phyloP scores from a whole-genome alignment of 2,797 vertebrate genomes.

The Myotis myotis region DNA sequence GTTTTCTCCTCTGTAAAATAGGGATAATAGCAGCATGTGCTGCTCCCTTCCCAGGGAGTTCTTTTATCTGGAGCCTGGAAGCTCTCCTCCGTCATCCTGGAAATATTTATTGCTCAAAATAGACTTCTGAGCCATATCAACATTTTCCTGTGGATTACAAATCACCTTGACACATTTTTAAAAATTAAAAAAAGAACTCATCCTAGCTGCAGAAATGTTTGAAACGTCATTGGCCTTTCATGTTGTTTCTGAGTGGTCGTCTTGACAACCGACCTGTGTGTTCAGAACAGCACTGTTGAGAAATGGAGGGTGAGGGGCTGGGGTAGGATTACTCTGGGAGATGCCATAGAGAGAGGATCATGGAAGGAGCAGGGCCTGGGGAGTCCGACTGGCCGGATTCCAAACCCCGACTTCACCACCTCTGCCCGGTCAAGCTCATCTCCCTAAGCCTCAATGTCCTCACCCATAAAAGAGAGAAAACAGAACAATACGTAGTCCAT shows the following conservation, averaged over 20 bases:
- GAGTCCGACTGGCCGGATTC: neutral
- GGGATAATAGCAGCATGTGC: neutral
- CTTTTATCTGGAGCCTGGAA: neutral
- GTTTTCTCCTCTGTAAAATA: neutral
- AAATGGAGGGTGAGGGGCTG: neutral
- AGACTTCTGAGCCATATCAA: conserved; percentile 28
- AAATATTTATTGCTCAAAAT: conserved; percentile 39
- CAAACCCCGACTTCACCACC: neutral
- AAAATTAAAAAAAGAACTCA: conserved; percentile 44
- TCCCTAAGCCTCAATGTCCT: neutral
- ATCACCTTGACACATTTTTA: conserved; percentile 8
- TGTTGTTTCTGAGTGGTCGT: conserved; percentile 45
- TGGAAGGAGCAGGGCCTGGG: rapidly evolving
- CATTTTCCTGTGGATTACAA: conserved; percentile 48
- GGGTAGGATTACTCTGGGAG: neutral
- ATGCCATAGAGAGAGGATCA: rapidly evolving
- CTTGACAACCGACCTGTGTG: conserved; percentile 60
- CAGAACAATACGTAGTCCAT: rapidly evolving
- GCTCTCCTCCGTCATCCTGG: neutral
- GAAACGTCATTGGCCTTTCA: conserved; percentile 59
- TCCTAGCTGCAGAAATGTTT: neutral
- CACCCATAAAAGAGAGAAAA: neutral
- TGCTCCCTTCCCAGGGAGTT: neutral
- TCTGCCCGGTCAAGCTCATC: neutral
- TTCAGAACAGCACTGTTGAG: neutral